A percentile compares a stretch with the other conserved stretches of the same genome.
phyloP scores from a whole-genome alignment of 2,888 invertebrate genomes.

The Thymelicus sylvestris region DNA sequence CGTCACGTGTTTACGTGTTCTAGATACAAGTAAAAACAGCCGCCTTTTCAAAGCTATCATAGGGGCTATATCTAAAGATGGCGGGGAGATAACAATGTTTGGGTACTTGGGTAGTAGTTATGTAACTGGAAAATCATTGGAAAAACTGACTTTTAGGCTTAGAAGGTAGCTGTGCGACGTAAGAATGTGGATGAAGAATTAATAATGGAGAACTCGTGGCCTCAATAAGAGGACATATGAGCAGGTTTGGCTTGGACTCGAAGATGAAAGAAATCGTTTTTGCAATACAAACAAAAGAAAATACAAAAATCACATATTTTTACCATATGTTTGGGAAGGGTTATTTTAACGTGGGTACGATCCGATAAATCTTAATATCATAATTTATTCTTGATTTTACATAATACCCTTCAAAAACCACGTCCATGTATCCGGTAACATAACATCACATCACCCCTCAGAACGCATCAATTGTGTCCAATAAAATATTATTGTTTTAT shows the following conservation, averaged over 20 bases:
- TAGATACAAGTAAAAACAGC: neutral
- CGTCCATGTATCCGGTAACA: slow-evolving; percentile 37
- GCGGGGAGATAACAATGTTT: neutral
- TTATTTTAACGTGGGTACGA: too few relatives aligned
- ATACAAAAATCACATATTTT: too few relatives aligned
- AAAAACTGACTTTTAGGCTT: too few relatives aligned
- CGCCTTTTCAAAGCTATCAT: slow-evolving; percentile 1
- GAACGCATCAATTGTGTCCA: slow-evolving; percentile 45
- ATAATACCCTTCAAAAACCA: slow-evolving; percentile 9
- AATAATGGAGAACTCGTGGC: too few relatives aligned
- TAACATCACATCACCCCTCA: slow-evolving; percentile 33
- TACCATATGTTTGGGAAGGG: too few relatives aligned
- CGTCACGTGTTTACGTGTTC: neutral
- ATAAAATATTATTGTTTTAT: slow-evolving; percentile 45
- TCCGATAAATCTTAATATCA: neutral
- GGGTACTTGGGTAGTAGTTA: neutral
- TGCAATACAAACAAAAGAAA: too few relatives aligned
- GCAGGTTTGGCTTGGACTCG: too few relatives aligned
- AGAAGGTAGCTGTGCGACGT: too few relatives aligned
- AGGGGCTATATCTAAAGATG: neutral
- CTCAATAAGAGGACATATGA: too few relatives aligned
- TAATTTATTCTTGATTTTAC: slow-evolving; percentile 16
- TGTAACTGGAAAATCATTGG: neutral
- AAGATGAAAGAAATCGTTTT: too few relatives aligned
- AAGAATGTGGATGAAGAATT: too few relatives aligned